Percentiles rank a stretch among this genome's conserved stretches.
Evolutionary conservation across 2,888 invertebrate species (phyloP).

Genomic region (Cartodere bifasciata): DNA sequence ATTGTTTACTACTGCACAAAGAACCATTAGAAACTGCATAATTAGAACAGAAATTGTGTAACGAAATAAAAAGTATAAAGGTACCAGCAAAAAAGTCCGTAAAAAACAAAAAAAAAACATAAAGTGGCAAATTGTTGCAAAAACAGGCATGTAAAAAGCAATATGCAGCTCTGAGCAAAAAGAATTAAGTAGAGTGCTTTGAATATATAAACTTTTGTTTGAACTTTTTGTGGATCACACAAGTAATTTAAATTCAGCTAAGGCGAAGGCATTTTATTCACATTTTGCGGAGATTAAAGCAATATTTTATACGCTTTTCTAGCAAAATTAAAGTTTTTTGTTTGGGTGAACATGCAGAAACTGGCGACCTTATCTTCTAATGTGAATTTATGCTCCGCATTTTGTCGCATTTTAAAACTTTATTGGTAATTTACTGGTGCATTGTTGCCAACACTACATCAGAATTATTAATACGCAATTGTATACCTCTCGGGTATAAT

Average conservation of each 20-base stretch:
- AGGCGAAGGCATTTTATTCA: constrained; percentile 34
- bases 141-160: no score
- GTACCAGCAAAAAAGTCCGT: no score
- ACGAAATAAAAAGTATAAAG: no score
- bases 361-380: constrained; percentile 33
- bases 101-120: no score
- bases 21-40: no score
- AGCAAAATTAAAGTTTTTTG: constrained; percentile 34
- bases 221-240: constrained; percentile 30
- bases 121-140: no score
- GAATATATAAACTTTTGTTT: constrained; percentile 21
- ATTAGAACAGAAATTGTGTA: no score
- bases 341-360: constrained; percentile 30
- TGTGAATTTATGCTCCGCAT: constrained; percentile 31
- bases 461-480: no score
- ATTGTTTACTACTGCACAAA: no score
- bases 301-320: constrained; percentile 32
- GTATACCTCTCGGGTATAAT: no score
- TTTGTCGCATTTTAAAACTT: constrained; percentile 30
- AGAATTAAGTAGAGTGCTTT: constrained; percentile 1
- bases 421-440: constrained; percentile 14
- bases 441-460: no score
- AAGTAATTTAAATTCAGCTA: constrained; percentile 37
- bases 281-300: constrained; percentile 36
- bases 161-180: no score